Evolutionary conservation across 30 jellyfish, hydroid and myxozoan species (phyloP).

Genomic region (Euphysa ruthae): DNA sequence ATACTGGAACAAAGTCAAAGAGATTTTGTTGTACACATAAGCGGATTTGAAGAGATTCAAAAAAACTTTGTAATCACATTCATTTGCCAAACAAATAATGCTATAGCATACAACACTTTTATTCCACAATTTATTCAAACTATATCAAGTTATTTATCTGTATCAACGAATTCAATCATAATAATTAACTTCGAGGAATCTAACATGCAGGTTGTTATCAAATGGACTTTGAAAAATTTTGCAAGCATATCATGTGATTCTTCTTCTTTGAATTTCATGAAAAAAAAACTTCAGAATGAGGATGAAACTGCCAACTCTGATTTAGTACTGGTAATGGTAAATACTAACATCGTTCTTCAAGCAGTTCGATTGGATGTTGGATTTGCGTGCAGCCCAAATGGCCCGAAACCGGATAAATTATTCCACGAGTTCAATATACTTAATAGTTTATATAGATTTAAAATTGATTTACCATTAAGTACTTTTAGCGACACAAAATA

Average conservation of each 20-base stretch:
- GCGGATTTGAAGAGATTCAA: not conserved
- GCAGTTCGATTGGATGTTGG: not conserved
- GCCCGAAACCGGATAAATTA: not conserved
- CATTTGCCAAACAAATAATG: conserved; percentile 14
- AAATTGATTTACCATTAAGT: conserved; percentile 12
- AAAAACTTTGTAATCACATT: conserved; percentile 26
- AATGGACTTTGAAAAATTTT: not conserved
- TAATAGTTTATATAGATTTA: not conserved
- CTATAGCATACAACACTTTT: conserved; percentile 19
- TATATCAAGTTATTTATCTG: not conserved
- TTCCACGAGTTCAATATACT: not conserved
- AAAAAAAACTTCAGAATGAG: not conserved
- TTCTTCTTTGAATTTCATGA: not conserved
- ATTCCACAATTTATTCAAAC: conserved; percentile 1
- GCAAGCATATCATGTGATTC: not conserved
- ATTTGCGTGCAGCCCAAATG: not conserved
- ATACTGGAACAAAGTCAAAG: not conserved
- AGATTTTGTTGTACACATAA: not conserved
- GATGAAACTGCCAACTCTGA: not conserved
- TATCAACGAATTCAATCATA: not conserved
- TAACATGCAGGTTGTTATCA: not conserved
- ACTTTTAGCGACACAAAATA: conserved; percentile 48
- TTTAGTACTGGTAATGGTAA: not conserved
- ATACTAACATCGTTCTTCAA: not conserved
- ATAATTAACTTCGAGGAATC: not conserved